Evolutionary conservation across 2,888 invertebrate genomes (phyloP).

Genomic region (Tethea ocularis): DNA sequence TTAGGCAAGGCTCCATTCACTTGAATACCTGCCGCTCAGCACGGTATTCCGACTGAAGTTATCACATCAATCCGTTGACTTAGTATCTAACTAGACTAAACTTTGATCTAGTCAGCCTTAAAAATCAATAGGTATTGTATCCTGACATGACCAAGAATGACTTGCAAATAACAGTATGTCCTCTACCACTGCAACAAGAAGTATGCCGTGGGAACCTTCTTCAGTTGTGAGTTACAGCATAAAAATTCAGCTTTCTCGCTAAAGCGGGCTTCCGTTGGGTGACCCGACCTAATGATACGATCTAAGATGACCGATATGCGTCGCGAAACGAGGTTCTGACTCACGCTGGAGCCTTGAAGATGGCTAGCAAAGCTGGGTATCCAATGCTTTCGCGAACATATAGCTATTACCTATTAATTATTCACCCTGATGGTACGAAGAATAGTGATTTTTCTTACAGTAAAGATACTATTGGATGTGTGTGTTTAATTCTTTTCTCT

Average conservation of each 20-base stretch:
- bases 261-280: constrained; percentile 70
- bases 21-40: no score
- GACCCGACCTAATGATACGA: constrained; percentile 57
- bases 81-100: neutral
- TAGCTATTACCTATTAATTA: neutral
- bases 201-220: constrained; percentile 66
- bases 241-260: constrained; percentile 77
- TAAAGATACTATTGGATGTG: neutral
- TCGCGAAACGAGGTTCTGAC: constrained; percentile 61
- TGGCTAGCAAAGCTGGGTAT: constrained; percentile 6
- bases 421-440: neutral
- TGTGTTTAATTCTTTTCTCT: no score
- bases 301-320: constrained; percentile 68
- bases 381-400: neutral
- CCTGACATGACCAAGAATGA: neutral
- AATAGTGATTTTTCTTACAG: neutral
- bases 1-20: no score
- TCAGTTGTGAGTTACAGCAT: constrained; percentile 56
- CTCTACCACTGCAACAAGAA: constrained; percentile 25
- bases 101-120: neutral
- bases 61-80: no score
- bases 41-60: no score
- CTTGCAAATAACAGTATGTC: neutral
- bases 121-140: neutral
- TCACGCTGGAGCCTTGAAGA: constrained; percentile 42